Evolutionary conservation across 92 coral and sea anemone species (phyloP).

Genomic region (Actinostola sp.): DNA sequence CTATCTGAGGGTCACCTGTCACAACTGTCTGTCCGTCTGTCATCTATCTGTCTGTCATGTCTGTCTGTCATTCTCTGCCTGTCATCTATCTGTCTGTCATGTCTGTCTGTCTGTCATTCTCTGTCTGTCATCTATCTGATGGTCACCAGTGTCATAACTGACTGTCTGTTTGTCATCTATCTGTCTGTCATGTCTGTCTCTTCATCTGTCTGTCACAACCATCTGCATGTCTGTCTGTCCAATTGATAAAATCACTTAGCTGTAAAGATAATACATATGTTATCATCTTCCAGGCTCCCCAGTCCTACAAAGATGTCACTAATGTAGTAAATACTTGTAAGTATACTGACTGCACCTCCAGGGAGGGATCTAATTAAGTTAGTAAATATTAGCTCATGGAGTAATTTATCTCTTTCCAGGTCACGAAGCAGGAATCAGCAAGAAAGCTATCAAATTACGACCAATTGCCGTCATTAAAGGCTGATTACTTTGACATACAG

Average conservation of each 20-base stretch:
- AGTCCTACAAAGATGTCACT: constrained; percentile 95
- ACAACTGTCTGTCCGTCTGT: too few species aligned
- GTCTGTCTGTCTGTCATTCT: too few species aligned
- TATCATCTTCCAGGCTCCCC: constrained; percentile 79
- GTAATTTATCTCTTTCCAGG: constrained; percentile 40
- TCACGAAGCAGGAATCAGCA: constrained; percentile 96
- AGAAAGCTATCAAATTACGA: constrained; percentile 89
- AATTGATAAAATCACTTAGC: not conserved
- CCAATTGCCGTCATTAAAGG: constrained; percentile 99
- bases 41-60: too few species aligned
- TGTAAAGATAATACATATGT: not conserved
- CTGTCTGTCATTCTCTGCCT: too few species aligned
- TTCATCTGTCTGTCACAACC: too few species aligned
- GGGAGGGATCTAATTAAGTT: not conserved
- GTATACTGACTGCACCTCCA: constrained; percentile 28
- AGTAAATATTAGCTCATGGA: not conserved
- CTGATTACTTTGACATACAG: constrained; percentile 22
- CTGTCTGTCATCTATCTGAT: too few species aligned
- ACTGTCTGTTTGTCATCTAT: too few species aligned
- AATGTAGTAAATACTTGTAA: constrained; percentile 96
- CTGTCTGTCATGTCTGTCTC: too few species aligned
- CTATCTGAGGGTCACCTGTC: too few species aligned
- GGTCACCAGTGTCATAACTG: too few species aligned
- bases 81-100: too few species aligned
- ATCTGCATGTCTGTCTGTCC: too few species aligned